phyloP scores from a whole-genome alignment of 2,888 invertebrate genomes.

The Diachrysia chrysitis region DNA sequence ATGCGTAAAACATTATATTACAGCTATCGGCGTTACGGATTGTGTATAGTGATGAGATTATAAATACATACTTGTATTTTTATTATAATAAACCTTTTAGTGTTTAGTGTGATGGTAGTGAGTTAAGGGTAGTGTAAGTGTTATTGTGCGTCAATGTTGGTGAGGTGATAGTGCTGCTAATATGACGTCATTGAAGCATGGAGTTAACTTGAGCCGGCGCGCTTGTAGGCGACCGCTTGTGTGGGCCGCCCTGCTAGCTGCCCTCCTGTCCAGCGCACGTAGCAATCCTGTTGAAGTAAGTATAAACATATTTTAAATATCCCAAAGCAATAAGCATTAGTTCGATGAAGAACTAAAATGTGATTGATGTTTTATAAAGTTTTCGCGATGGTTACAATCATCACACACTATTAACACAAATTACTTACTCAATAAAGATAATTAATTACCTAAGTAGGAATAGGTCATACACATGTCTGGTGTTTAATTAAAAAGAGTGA shows the following conservation, averaged over 20 bases:
- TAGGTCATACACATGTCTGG: no score
- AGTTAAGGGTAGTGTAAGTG: slow-evolving; percentile 42
- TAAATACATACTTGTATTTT: slow-evolving; percentile 13
- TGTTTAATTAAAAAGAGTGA: no score
- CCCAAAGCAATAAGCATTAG: not conserved
- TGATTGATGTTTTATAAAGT: no score
- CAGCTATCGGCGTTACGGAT: slow-evolving; percentile 78
- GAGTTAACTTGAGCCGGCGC: slow-evolving; percentile 91
- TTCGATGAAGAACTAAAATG: not conserved
- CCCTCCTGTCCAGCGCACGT: slow-evolving; percentile 69
- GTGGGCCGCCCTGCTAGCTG: slow-evolving; percentile 59
- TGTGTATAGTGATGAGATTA: slow-evolving; percentile 44
- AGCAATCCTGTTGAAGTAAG: slow-evolving; percentile 81
- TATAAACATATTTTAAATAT: slow-evolving; percentile 39
- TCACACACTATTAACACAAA: no score
- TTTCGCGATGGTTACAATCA: no score
- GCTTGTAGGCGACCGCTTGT: slow-evolving; percentile 89
- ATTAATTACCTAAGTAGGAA: no score
- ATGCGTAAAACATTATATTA: slow-evolving; percentile 10
- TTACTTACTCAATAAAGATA: no score
- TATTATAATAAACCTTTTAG: not conserved
- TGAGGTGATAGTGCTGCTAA: slow-evolving; percentile 66
- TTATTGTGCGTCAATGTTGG: slow-evolving; percentile 63
- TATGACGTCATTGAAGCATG: slow-evolving; percentile 91
- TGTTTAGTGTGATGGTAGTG: slow-evolving; percentile 25